Base-by-base conservation (phyloP, 2,888 invertebrate species). In the Eupithecia insigniata region DNA sequence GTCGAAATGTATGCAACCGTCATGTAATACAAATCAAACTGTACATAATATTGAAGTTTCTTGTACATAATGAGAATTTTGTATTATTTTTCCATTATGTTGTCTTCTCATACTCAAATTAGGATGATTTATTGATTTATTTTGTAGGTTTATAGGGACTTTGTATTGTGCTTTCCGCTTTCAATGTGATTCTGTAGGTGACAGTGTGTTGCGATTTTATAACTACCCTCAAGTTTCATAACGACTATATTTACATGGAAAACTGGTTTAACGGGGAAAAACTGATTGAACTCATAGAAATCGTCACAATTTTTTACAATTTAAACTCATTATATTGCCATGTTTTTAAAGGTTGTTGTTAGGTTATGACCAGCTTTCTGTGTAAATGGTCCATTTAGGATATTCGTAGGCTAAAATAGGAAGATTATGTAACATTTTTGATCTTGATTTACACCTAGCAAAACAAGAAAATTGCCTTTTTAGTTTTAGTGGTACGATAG, bases 11-110 rank as follows among this genome's bases (percentile, higher is more conserved):
- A 74, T 66, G n/a, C 74, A 71, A 58, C 28, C 68, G 66, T 71
- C 71, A 71, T 62, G 12, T 79, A 78, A 79, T 83, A 80, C 74
- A 71, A 77, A 75, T 79, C 71, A 83, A 82, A 75, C 75, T 87
- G 89, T 88, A 88, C 85, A 88, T 88, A 87, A 80, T 70, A 79
- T 83, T 81, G 78, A 82, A 82, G 81, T 82, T 80, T 80, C 84
- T 82, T 88, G 88, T 88, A 89, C 84, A 88, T 88, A 88, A 82
- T 83, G 84, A 84, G 81, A 85, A 80, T 86, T 87, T 85, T 85
- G 85, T 87, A 84, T 83, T 82, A 83, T 72, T 78, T 84, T 81
- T 81, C 81, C 81, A 79, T 78, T 83, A 82, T 82, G 82, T 82
- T 85, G 81, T 74, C 62, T 82, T 83, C 81, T 82, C 80, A 75